Conservation (phyloP, 2,113 vertebrate genomes). For the Panthera leo region DNA sequence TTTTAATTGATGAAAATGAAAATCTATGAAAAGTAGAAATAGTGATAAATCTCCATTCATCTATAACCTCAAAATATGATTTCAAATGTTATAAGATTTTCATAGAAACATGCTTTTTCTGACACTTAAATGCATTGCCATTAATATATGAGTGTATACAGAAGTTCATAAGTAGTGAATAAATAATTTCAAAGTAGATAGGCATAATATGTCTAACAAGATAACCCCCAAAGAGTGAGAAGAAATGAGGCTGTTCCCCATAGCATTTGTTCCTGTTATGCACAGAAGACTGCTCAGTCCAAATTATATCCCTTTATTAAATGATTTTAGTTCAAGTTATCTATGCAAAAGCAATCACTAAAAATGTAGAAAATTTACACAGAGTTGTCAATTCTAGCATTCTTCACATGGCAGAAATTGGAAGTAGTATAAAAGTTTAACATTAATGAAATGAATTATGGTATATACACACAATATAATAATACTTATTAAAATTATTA, state of each 20-base stretch:
- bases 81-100: neutral
- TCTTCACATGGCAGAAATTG: neutral
- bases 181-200: neutral
- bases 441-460: neutral
- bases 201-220: neutral
- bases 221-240: neutral
- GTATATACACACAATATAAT: neutral
- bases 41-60: neutral
- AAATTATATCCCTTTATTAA: neutral
- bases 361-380: neutral
- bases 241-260: neutral
- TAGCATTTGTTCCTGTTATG: neutral
- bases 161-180: neutral
- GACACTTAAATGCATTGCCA: neutral
- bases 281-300: neutral
- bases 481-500: neutral
- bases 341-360: neutral
- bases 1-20: neutral
- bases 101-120: neutral
- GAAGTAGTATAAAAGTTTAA: neutral
- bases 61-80: neutral
- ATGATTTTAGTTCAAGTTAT: neutral
- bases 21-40: neutral
- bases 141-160: neutral
- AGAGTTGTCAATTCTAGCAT: neutral